A percentile compares a stretch with the other conserved stretches of the same genome.
phyloP scores from a whole-genome alignment of 2,888 invertebrate species.

The Dryococelus australis region DNA sequence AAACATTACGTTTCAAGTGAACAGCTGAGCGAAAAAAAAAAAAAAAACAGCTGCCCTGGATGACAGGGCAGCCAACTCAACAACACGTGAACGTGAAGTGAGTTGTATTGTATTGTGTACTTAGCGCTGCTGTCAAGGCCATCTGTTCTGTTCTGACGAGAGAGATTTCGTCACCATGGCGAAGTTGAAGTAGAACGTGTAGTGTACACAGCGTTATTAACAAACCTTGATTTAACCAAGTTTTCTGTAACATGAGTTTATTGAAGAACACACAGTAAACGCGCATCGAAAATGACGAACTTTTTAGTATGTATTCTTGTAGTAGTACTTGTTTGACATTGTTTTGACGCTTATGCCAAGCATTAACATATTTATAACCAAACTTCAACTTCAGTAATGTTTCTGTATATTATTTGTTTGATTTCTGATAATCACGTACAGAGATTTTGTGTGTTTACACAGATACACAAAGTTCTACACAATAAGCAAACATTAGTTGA shows the following conservation, averaged over 20 bases:
- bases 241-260: not conserved
- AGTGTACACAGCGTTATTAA: constrained; percentile 4
- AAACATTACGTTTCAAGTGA: not conserved
- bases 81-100: too few species aligned
- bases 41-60: too few species aligned
- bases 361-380: not conserved
- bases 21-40: not conserved
- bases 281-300: not conserved
- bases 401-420: not conserved
- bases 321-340: not conserved
- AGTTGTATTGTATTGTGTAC: too few species aligned
- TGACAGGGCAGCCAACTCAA: not conserved
- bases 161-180: constrained; percentile 39
- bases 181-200: constrained; percentile 21
- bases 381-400: not conserved
- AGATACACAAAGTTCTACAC: too few species aligned
- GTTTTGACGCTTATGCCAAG: not conserved
- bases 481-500: too few species aligned
- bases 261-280: not conserved
- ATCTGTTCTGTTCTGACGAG: too few species aligned
- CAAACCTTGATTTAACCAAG: not conserved
- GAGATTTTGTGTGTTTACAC: too few species aligned
- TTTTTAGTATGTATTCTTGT: not conserved
- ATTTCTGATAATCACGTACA: not conserved
- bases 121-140: constrained; percentile 39